A percentile compares a stretch with the other conserved stretches of the same genome.
Evolutionary conservation across 2,888 invertebrate species (phyloP).

Genomic region (Quadriops clusia): DNA sequence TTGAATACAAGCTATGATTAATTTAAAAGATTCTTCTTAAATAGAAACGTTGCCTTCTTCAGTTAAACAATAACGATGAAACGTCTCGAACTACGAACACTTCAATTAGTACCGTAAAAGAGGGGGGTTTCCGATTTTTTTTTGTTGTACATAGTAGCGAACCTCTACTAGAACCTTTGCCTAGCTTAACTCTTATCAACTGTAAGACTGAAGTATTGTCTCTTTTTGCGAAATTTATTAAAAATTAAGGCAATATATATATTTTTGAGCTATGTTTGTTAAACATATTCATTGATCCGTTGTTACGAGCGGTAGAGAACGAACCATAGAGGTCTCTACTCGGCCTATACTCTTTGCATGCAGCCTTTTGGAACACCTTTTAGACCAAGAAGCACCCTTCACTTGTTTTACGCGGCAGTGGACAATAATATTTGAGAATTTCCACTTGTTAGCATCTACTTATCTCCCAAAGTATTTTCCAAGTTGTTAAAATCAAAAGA

Average conservation of each 20-base stretch:
- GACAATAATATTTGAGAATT: constrained; percentile 31
- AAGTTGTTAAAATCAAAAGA: constrained; percentile 38
- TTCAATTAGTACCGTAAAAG: no score
- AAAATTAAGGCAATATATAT: constrained; percentile 35
- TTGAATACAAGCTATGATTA: no score
- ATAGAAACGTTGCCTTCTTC: no score
- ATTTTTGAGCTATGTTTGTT: constrained; percentile 38
- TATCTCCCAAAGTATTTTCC: constrained; percentile 32
- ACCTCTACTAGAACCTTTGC: no score
- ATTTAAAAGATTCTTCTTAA: no score
- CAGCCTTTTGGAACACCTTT: constrained; percentile 20
- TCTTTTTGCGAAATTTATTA: constrained; percentile 33
- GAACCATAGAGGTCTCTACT: constrained; percentile 9
- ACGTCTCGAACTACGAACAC: no score
- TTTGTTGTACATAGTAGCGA: no score
- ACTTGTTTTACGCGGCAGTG: constrained; percentile 32
- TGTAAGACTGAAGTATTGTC: constrained; percentile 37
- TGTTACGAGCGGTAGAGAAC: constrained; percentile 17
- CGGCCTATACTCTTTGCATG: constrained; percentile 20
- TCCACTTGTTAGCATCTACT: constrained; percentile 35
- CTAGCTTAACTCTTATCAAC: constrained; percentile 26
- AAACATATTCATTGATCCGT: constrained; percentile 18
- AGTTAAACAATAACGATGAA: no score
- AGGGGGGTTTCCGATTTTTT: no score
- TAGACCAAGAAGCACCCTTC: constrained; percentile 29